These are phyloP conservation scores for Rhopilema esculentum DNA, from an alignment of 30 jellyfish, hydroid and myxozoan genomes.

Conservation along the genomic window DNA sequence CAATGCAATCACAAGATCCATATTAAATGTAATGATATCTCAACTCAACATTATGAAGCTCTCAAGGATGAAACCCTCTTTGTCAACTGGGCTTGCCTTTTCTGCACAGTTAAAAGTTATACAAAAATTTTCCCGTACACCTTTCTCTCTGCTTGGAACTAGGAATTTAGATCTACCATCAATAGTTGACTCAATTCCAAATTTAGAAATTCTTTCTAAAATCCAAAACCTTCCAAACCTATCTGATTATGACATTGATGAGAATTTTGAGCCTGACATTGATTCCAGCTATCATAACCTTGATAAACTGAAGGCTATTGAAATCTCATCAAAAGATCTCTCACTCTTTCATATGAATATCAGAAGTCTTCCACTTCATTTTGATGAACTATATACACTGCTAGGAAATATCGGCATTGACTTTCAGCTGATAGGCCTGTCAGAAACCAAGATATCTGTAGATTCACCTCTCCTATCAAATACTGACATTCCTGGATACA, in stretches of 20 bases:
- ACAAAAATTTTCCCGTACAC: neutral
- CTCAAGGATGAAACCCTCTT: neutral
- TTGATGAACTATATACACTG: too few species aligned
- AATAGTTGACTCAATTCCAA: conserved; percentile 1
- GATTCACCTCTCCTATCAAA: conserved; percentile 15
- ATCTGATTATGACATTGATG: conserved; percentile 29
- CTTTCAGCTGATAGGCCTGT: too few species aligned
- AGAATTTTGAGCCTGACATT: neutral
- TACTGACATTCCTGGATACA: conserved; percentile 41
- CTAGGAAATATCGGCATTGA: too few species aligned
- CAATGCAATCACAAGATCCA: neutral
- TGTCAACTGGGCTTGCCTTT: neutral
- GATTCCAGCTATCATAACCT: conserved; percentile 2
- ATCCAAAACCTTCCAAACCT: conserved; percentile 10
- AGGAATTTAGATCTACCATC: neutral
- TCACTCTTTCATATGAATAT: conserved; percentile 6
- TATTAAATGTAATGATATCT: conserved; percentile 4
- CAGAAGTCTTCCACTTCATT: too few species aligned
- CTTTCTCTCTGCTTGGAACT: neutral
- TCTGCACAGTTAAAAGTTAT: neutral
- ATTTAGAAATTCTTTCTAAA: neutral
- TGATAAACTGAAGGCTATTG: conserved; percentile 11
- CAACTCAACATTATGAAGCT: neutral
- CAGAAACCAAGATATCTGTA: neutral
- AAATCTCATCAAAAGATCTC: neutral